Evolutionary conservation across 2,797 vertebrate species (phyloP).

Genomic region (Mormyrops boulengeri): DNA sequence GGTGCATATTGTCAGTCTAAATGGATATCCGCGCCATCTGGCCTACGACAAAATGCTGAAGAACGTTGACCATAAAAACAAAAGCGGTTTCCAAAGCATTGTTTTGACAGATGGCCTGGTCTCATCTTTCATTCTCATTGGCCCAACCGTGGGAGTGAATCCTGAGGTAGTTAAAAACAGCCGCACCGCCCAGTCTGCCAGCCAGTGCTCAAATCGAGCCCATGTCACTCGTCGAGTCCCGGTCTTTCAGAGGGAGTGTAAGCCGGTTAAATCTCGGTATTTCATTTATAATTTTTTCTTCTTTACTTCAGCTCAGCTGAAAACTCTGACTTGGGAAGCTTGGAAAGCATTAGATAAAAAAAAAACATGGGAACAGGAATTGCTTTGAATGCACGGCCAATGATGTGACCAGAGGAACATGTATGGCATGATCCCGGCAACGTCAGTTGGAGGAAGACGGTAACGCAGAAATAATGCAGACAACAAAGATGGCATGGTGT

Average conservation of each 20-base stretch:
- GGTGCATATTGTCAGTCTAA: slow-evolving; percentile 29
- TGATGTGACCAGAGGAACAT: not conserved
- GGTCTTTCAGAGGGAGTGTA: not conserved
- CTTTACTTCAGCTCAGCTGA: not conserved
- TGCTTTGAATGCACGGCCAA: not conserved
- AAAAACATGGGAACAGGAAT: not conserved
- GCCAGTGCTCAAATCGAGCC: not conserved
- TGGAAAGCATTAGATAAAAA: not conserved
- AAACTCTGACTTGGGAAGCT: not conserved
- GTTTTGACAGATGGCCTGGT: not conserved
- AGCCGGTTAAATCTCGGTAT: not conserved
- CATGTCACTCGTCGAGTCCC: slow-evolving; percentile 27
- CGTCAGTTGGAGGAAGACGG: not conserved
- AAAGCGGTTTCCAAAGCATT: not conserved
- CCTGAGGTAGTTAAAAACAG: not conserved
- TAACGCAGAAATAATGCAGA: not conserved
- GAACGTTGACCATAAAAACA: not conserved
- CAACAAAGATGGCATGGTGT: not conserved
- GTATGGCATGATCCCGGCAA: not conserved
- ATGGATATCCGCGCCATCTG: slow-evolving; percentile 14
- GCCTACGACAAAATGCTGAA: not conserved
- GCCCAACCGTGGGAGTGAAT: not conserved
- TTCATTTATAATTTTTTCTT: not conserved
- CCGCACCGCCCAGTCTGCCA: not conserved
- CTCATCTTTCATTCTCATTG: not conserved